These are phyloP conservation scores for Lithophane semibrunnea DNA, from an alignment of 2,888 invertebrate species.

Conservation along the genomic window DNA sequence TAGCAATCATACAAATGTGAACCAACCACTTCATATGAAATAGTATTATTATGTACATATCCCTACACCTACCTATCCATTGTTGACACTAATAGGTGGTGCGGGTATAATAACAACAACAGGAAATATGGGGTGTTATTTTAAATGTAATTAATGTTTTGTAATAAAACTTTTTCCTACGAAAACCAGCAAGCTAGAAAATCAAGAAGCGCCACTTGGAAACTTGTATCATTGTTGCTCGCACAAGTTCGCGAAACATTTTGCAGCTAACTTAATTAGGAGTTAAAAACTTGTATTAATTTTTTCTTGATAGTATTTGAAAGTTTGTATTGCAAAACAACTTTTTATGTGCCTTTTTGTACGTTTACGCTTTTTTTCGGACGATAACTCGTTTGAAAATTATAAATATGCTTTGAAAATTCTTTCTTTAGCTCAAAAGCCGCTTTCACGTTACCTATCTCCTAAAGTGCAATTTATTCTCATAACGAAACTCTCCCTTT, in stretches of 20 bases:
- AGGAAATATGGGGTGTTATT: slow-evolving; percentile 47
- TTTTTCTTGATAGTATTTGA: slow-evolving; percentile 61
- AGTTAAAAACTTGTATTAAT: slow-evolving; percentile 69
- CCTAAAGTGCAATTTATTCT: slow-evolving; percentile 3
- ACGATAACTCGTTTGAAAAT: slow-evolving; percentile 34
- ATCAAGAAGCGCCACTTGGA: slow-evolving; percentile 66
- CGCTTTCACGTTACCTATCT: not conserved
- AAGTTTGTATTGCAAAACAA: slow-evolving; percentile 54
- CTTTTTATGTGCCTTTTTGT: slow-evolving; percentile 36
- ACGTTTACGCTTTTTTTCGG: slow-evolving; percentile 12
- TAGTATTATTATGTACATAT: not conserved
- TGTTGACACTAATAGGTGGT: not conserved
- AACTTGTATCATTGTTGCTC: slow-evolving; percentile 72
- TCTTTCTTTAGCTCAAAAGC: slow-evolving; percentile 1
- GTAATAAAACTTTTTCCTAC: slow-evolving; percentile 59
- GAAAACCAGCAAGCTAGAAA: slow-evolving; percentile 69
- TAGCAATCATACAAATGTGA: not conserved
- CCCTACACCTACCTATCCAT: too few relatives aligned
- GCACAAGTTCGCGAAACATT: slow-evolving; percentile 71
- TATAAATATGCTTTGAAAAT: slow-evolving; percentile 21
- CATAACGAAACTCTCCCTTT: too few relatives aligned
- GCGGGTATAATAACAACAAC: not conserved
- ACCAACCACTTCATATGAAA: not conserved
- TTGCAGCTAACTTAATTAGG: slow-evolving; percentile 74
- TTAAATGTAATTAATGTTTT: slow-evolving; percentile 61